Percentiles rank a stretch among this genome's conserved stretches.
Conservation (phyloP, 1,140 invertebrate genomes). For the Ooceraea biroi region DNA sequence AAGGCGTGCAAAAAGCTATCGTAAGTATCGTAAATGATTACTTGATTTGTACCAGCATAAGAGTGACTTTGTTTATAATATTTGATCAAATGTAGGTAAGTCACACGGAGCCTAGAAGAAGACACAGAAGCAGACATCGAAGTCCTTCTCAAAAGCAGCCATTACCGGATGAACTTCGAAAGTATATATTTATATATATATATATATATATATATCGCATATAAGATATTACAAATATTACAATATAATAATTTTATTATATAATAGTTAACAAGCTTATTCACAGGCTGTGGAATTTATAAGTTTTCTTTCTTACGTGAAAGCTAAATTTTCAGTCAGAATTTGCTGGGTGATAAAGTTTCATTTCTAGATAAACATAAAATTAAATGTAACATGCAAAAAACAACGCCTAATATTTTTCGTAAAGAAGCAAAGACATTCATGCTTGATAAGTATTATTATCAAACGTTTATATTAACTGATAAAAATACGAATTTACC, state of each 20-base stretch:
- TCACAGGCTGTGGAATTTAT: background rate
- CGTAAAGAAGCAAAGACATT: background rate
- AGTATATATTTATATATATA: conserved; percentile 77
- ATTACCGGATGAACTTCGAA: conserved; percentile 84
- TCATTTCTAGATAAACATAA: too few relatives aligned
- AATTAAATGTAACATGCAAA: too few relatives aligned
- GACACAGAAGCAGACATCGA: conserved; percentile 84
- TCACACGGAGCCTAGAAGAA: conserved; percentile 84
- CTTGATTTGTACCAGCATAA: conserved; percentile 7
- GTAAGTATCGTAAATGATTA: conserved; percentile 76
- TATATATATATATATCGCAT: conserved; percentile 31
- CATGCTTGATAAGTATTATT: background rate
- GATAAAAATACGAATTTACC: background rate
- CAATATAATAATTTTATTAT: background rate
- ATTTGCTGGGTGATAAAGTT: background rate
- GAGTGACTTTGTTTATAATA: conserved; percentile 25
- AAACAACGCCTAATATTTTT: background rate
- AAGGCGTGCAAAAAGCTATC: conserved; percentile 86
- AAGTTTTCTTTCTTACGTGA: background rate
- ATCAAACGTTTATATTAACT: background rate
- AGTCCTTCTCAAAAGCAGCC: conserved; percentile 84
- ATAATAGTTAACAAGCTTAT: background rate
- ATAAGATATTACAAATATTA: background rate
- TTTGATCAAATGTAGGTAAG: conserved; percentile 77
- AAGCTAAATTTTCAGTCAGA: background rate